Evolutionary conservation across 2,888 invertebrate species (phyloP).

Genomic region (Amphipoea lucens): DNA sequence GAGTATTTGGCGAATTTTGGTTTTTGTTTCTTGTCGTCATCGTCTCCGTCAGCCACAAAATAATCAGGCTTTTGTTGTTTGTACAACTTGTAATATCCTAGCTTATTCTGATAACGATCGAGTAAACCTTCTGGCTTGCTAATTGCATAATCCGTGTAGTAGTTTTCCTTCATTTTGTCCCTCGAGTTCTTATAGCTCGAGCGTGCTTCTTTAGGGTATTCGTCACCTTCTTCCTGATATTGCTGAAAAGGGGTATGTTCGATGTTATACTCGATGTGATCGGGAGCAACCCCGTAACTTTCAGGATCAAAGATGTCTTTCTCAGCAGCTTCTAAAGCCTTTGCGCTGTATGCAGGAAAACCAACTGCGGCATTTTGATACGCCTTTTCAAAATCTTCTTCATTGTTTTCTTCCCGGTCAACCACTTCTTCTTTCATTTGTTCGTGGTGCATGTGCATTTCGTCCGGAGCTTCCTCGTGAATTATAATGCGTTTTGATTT

Average conservation of each 20-base stretch:
- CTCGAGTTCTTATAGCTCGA: slow-evolving; percentile 81
- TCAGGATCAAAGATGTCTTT: slow-evolving; percentile 83
- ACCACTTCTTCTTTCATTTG: slow-evolving; percentile 78
- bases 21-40: slow-evolving; percentile 75
- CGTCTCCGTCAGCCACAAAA: slow-evolving; percentile 68
- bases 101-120: slow-evolving; percentile 80
- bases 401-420: slow-evolving; percentile 82
- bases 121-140: slow-evolving; percentile 81
- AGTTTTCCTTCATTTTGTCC: slow-evolving; percentile 83
- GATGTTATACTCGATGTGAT: slow-evolving; percentile 75
- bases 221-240: slow-evolving; percentile 82
- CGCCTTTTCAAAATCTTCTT: slow-evolving; percentile 86
- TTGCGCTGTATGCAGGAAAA: slow-evolving; percentile 81
- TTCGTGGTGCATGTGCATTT: slow-evolving; percentile 77
- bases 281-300: slow-evolving; percentile 77
- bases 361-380: slow-evolving; percentile 86
- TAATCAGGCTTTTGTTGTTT: slow-evolving; percentile 81
- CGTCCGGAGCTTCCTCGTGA: slow-evolving; percentile 81
- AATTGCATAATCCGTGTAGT: slow-evolving; percentile 82
- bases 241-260: slow-evolving; percentile 81
- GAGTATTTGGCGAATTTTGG: slow-evolving; percentile 77
- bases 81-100: slow-evolving; percentile 83
- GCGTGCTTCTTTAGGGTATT: slow-evolving; percentile 80
- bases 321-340: slow-evolving; percentile 74
- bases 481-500: slow-evolving; percentile 82